Percentiles rank a stretch among this genome's conserved stretches.
Evolutionary conservation across 2,888 invertebrate genomes (phyloP).

Genomic region (Drosophila niveifrons): DNA sequence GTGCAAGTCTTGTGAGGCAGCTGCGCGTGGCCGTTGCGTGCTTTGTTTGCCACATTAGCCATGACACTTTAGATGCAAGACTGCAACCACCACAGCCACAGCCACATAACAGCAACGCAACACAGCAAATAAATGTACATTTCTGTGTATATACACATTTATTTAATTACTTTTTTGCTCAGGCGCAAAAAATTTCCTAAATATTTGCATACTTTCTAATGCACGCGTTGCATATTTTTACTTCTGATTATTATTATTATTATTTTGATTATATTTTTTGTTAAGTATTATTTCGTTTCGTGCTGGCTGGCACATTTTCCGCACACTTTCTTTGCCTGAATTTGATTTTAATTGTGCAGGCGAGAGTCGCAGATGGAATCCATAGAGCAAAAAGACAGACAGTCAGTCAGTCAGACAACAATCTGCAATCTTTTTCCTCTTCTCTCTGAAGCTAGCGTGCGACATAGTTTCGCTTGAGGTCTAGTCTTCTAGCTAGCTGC

Average conservation of each 20-base stretch:
- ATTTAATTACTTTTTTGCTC: constrained; percentile 71
- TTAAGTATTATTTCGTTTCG: constrained; percentile 10
- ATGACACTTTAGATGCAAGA: constrained; percentile 61
- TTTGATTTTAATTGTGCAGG: constrained; percentile 66
- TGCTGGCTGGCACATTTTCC: constrained; percentile 46
- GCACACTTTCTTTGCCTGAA: constrained; percentile 61
- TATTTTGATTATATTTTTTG: constrained; percentile 26
- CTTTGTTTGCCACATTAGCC: constrained; percentile 73
- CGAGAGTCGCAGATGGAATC: constrained; percentile 31
- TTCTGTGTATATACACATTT: constrained; percentile 28
- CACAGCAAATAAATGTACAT: constrained; percentile 12
- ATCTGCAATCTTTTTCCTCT: constrained; percentile 3
- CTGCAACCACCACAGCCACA: constrained; percentile 47
- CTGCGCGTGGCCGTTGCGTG: constrained; percentile 79
- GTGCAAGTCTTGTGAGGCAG: constrained; percentile 77
- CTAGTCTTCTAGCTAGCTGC: constrained; percentile 42
- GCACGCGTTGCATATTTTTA: constrained; percentile 53
- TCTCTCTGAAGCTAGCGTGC: constrained; percentile 56
- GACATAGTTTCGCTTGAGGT: constrained; percentile 70
- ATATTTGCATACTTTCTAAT: constrained; percentile 81
- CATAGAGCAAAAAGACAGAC: constrained; percentile 24
- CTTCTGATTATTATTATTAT: constrained; percentile 18
- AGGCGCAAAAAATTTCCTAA: constrained; percentile 50
- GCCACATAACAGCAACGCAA: constrained; percentile 35
- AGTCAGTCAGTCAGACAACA: not conserved